Percentiles rank a stretch among this genome's conserved stretches.
Evolutionary conservation across 1,140 invertebrate species (phyloP).

Genomic region (Ceratina japonica): DNA sequence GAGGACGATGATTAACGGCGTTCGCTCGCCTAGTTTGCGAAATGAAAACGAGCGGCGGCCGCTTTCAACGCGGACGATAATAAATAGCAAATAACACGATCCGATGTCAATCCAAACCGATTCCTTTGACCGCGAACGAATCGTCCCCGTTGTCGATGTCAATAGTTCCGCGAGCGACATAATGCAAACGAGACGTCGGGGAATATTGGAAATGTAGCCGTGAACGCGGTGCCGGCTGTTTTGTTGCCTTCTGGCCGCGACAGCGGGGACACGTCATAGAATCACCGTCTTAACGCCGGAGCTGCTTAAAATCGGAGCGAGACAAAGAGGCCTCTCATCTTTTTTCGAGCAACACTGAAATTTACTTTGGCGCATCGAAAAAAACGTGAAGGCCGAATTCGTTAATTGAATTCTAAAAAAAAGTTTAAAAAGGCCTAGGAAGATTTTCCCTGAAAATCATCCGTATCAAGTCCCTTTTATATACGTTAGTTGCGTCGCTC

Average conservation of each 20-base stretch:
- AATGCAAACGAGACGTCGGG: slow-evolving; percentile 59
- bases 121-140: slow-evolving; percentile 45
- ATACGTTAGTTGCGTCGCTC: slow-evolving; percentile 29
- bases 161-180: slow-evolving; percentile 51
- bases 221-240: slow-evolving; percentile 21
- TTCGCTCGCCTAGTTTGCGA: slow-evolving; percentile 18
- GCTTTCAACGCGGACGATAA: slow-evolving; percentile 25
- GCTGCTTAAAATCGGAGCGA: slow-evolving; percentile 30
- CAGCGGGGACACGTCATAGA: slow-evolving; percentile 41
- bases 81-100: slow-evolving; percentile 35
- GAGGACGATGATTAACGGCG: neutral
- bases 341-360: neutral
- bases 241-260: slow-evolving; percentile 54
- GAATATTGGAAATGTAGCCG: slow-evolving; percentile 62
- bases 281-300: slow-evolving; percentile 3
- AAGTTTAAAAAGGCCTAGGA: neutral
- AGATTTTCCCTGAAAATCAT: neutral
- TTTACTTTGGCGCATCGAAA: neutral
- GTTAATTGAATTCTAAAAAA: neutral
- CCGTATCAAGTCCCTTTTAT: slow-evolving; percentile 2
- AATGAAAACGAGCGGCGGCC: slow-evolving; percentile 16
- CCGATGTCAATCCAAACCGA: slow-evolving; percentile 37
- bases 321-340: neutral
- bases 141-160: slow-evolving; percentile 50
- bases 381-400: no score